Evolutionary conservation across 2,888 invertebrate genomes (phyloP).

Genomic region (Mechanitis mazaeus): DNA sequence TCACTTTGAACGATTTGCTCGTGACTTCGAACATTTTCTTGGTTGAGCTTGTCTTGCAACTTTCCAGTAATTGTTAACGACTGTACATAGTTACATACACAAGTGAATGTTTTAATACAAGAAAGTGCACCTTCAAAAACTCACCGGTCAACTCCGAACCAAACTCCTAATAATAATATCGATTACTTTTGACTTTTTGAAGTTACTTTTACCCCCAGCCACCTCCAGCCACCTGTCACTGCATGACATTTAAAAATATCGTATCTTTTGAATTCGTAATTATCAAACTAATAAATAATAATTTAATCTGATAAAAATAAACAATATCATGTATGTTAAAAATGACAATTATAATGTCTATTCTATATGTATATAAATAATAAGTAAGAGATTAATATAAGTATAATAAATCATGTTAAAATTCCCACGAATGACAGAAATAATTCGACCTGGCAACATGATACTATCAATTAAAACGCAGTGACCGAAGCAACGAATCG

Average conservation of each 20-base stretch:
- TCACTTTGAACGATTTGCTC: conserved; percentile 41
- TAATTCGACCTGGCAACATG: conserved; percentile 20
- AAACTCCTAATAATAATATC: too few species aligned
- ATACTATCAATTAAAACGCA: conserved; percentile 24
- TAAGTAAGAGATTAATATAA: not conserved
- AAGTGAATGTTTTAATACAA: not conserved
- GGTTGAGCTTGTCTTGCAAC: conserved; percentile 50
- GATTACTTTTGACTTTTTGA: too few species aligned
- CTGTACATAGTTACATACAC: conserved; percentile 23
- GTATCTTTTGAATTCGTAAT: too few species aligned
- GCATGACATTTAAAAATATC: too few species aligned
- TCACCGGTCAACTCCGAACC: too few species aligned
- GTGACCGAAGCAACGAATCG: conserved; percentile 29
- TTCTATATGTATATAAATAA: conserved; percentile 8
- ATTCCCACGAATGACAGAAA: conserved; percentile 3
- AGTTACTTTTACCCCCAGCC: too few species aligned
- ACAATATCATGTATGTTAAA: too few species aligned
- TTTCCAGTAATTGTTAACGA: conserved; percentile 58
- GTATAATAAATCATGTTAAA: not conserved
- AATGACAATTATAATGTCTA: too few species aligned
- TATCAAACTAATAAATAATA: too few species aligned
- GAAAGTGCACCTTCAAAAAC: not conserved
- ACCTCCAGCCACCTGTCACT: too few species aligned
- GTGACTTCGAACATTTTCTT: conserved; percentile 68
- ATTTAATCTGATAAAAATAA: not conserved